phyloP scores from a whole-genome alignment of 2,113 vertebrate species.

The Brachyistius frenatus region DNA sequence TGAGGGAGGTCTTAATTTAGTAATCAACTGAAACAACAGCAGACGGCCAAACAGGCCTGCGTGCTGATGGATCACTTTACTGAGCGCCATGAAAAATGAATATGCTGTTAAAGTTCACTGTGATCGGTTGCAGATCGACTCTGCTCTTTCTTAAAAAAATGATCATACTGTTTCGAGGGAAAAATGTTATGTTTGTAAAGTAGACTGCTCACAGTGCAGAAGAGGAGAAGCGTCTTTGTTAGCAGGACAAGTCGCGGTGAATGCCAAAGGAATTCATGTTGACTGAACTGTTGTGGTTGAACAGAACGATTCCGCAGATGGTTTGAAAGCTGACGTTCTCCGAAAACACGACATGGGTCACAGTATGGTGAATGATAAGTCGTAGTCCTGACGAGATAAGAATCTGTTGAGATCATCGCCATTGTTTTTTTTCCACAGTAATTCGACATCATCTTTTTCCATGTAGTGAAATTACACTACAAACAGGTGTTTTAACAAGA shows the following conservation, averaged over 20 bases:
- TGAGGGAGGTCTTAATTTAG: conserved; percentile 64
- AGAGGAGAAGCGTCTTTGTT: conserved; percentile 37
- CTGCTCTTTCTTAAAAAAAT: conserved; percentile 38
- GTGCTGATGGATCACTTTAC: conserved; percentile 70
- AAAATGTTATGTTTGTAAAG: conserved; percentile 78
- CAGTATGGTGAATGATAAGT: background rate
- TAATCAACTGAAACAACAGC: conserved; percentile 76
- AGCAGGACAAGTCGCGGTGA: conserved; percentile 21
- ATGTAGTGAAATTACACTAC: too few relatives aligned
- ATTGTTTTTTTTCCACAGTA: too few relatives aligned
- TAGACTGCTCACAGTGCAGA: conserved; percentile 63
- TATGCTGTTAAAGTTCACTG: conserved; percentile 36
- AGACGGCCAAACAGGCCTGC: conserved; percentile 39
- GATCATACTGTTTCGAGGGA: conserved; percentile 57
- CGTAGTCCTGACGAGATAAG: background rate
- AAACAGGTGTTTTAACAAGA: too few relatives aligned
- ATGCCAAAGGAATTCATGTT: conserved; percentile 41
- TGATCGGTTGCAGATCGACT: conserved; percentile 59
- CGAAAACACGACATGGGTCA: too few relatives aligned
- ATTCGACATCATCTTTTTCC: too few relatives aligned
- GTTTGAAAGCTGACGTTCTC: background rate
- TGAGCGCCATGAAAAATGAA: conserved; percentile 65
- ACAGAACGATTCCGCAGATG: conserved; percentile 21
- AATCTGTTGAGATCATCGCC: background rate
- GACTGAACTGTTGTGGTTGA: conserved; percentile 20